Percentiles rank a stretch among this genome's conserved stretches.
These are phyloP conservation scores for Notospermus geniculatus DNA, from an alignment of 1,140 invertebrate species.

Conservation along the genomic window DNA sequence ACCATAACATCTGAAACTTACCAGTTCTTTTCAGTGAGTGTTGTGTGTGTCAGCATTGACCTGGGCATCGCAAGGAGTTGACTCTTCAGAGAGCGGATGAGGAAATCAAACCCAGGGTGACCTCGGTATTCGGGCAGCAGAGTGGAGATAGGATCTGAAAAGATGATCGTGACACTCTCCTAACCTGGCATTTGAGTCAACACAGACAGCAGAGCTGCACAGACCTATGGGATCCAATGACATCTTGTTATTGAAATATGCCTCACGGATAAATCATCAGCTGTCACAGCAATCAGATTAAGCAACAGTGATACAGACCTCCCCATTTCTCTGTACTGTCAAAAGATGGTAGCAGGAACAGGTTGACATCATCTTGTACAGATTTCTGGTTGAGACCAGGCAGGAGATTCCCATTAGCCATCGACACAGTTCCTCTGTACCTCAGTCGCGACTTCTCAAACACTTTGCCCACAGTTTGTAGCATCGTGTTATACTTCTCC, in stretches of 20 bases:
- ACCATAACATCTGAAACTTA: no score
- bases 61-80: constrained; percentile 69
- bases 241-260: no score
- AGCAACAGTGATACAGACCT: no score
- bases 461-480: constrained; percentile 64
- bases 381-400: constrained; percentile 59
- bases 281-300: no score
- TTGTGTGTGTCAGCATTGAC: constrained; percentile 54
- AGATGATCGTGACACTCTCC: no score
- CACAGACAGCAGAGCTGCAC: no score
- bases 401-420: constrained; percentile 62
- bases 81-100: constrained; percentile 66
- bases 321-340: constrained; percentile 61
- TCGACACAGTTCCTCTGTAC: constrained; percentile 59
- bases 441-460: constrained; percentile 72
- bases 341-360: constrained; percentile 70
- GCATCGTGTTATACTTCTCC: constrained; percentile 65
- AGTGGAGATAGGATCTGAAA: constrained; percentile 30
- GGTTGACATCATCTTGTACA: constrained; percentile 65
- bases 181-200: no score
- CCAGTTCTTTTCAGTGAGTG: constrained; percentile 51
- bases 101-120: constrained; percentile 65
- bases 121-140: constrained; percentile 60
- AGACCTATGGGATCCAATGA: no score
- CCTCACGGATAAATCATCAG: no score